Evolutionary conservation across 2,113 vertebrate genomes (phyloP).

Genomic region (Pteropus alecto): DNA sequence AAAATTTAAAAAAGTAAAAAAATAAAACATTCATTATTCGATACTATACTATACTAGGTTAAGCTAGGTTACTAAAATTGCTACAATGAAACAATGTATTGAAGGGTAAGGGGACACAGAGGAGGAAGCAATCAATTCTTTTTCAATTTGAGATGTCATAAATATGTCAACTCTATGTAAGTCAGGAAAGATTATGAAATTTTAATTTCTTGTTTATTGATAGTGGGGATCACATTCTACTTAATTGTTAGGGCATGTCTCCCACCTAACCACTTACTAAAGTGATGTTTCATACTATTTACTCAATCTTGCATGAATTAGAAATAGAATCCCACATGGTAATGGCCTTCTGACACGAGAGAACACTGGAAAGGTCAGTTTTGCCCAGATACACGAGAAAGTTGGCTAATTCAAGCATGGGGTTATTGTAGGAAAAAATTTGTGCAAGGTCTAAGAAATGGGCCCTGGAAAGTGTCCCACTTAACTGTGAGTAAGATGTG

Average conservation of each 20-base stretch:
- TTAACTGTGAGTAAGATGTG: slow-evolving; percentile 17
- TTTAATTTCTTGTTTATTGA: slow-evolving; percentile 15
- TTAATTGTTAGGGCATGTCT: not conserved
- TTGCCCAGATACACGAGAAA: not conserved
- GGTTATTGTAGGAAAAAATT: not conserved
- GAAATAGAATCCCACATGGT: slow-evolving; percentile 18
- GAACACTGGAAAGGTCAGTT: not conserved
- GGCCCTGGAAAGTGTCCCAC: not conserved
- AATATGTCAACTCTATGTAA: not conserved
- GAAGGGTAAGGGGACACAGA: not conserved
- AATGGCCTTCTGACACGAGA: not conserved
- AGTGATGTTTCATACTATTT: not conserved
- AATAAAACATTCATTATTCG: not conserved
- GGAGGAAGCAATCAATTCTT: not conserved
- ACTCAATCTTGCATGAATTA: not conserved
- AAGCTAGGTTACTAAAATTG: not conserved
- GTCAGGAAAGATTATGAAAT: slow-evolving; percentile 3
- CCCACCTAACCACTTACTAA: not conserved
- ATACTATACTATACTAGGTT: not conserved
- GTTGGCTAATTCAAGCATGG: not conserved
- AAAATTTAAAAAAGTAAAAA: not conserved
- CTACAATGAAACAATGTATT: not conserved
- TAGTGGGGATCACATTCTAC: not conserved
- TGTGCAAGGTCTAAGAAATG: not conserved
- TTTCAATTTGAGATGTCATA: not conserved